Percentiles rank a stretch among this genome's conserved stretches.
Conservation (phyloP, 2,888 invertebrate genomes). For the Hypomecis atomaria region DNA sequence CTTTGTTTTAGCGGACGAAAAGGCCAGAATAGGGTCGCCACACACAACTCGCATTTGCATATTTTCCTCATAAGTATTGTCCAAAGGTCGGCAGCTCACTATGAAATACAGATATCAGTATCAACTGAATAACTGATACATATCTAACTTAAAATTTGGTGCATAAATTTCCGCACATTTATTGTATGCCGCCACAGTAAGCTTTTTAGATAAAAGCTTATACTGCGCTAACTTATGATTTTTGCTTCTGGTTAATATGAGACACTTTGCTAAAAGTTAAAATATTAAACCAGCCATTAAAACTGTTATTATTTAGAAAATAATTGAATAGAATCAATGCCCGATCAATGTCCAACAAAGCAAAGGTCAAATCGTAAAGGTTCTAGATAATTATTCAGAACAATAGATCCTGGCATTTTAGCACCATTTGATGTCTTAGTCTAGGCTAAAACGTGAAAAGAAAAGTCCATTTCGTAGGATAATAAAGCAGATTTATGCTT, state of each 20-base stretch:
- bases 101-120: constrained; percentile 21
- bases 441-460: constrained; percentile 7
- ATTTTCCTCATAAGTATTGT: constrained; percentile 40
- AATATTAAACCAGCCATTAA: background rate
- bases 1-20: constrained; percentile 48
- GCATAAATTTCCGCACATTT: too few relatives aligned
- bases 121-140: constrained; percentile 26
- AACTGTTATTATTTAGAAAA: background rate
- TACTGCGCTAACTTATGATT: too few relatives aligned
- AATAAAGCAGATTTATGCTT: constrained; percentile 17
- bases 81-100: constrained; percentile 27
- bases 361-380: constrained; percentile 2
- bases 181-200: too few relatives aligned
- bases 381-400: constrained; percentile 9
- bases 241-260: too few relatives aligned
- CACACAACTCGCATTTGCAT: constrained; percentile 48
- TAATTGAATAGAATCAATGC: background rate
- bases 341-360: background rate
- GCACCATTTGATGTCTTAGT: constrained; percentile 3
- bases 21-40: constrained; percentile 48
- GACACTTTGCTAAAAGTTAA: too few relatives aligned
- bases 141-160: constrained; percentile 28
- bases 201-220: too few relatives aligned
- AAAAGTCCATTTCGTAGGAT: background rate
- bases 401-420: constrained; percentile 14